A percentile compares a stretch with the other conserved stretches of the same genome.
Conservation (phyloP, 2,797 vertebrate species). For the Fistularia commersonii region DNA sequence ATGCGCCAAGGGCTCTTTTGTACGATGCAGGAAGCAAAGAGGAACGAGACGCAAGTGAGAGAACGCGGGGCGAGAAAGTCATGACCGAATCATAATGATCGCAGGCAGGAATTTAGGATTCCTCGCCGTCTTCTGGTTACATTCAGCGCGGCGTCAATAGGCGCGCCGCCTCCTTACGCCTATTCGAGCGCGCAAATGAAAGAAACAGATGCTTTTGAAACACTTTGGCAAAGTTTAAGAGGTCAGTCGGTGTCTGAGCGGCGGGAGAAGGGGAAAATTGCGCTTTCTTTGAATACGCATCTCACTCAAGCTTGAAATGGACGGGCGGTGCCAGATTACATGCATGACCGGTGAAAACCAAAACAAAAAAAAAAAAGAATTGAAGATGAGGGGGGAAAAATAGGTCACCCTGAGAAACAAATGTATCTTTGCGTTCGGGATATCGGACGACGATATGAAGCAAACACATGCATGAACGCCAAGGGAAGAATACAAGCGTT, state of each 20-base stretch:
- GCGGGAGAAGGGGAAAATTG: no score
- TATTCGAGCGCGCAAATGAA: conserved; percentile 17
- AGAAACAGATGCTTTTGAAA: conserved; percentile 26
- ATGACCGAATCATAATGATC: conserved; percentile 38
- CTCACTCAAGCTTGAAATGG: neutral
- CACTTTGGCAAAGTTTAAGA: conserved; percentile 15
- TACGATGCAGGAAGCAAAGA: conserved; percentile 61
- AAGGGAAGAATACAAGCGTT: no score
- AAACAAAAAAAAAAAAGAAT: no score
- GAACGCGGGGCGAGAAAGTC: conserved; percentile 35
- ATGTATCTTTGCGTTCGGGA: no score
- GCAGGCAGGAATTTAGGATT: conserved; percentile 46
- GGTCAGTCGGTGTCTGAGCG: conserved; percentile 19
- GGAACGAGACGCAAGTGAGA: conserved; percentile 41
- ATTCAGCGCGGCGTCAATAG: conserved; percentile 34
- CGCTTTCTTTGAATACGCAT: neutral
- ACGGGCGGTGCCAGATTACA: no score
- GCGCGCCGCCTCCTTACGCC: conserved; percentile 28
- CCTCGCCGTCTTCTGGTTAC: conserved; percentile 38
- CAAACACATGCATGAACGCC: no score
- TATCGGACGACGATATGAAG: no score
- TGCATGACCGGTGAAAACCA: no score
- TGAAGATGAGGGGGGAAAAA: no score
- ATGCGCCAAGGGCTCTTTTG: conserved; percentile 60
- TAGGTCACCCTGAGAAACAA: no score